Evolutionary conservation across 2,113 vertebrate species (phyloP).

Genomic region (Cavia porcellus): DNA sequence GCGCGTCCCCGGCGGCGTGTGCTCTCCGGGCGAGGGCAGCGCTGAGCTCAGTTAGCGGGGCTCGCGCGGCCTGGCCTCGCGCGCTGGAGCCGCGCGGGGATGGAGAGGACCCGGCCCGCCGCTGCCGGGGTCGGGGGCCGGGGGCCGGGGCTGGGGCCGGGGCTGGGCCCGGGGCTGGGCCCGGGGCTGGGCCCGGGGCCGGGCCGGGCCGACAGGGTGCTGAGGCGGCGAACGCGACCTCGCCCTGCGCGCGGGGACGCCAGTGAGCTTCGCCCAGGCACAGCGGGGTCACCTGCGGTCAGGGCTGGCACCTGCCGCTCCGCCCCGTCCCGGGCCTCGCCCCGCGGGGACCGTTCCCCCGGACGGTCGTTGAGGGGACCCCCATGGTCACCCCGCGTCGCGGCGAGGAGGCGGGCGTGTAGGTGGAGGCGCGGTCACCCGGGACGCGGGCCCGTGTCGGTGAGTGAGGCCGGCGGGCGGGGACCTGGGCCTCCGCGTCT

Average conservation of each 20-base stretch:
- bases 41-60: not conserved
- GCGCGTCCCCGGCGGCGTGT: fast-evolving
- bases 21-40: no score
- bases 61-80: no score
- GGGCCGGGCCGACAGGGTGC: no score
- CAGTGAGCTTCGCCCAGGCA: not conserved
- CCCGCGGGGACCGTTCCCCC: not conserved
- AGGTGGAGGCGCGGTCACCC: not conserved
- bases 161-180: no score
- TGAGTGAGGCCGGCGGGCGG: not conserved
- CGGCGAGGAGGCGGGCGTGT: not conserved
- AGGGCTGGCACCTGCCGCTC: not conserved
- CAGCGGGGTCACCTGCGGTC: not conserved
- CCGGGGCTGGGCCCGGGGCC: no score
- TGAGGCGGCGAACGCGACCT: not conserved
- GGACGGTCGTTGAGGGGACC: not conserved
- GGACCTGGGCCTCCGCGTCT: no score
- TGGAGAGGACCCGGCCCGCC: not conserved
- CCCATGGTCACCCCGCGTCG: not conserved
- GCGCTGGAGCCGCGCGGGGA: not conserved
- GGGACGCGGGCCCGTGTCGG: not conserved
- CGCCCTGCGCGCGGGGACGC: not conserved
- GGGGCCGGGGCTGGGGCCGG: not conserved
- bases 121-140: not conserved
- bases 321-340: not conserved